phyloP scores from a whole-genome alignment of 1,140 invertebrate species.

The Paraescarpia echinospica region DNA sequence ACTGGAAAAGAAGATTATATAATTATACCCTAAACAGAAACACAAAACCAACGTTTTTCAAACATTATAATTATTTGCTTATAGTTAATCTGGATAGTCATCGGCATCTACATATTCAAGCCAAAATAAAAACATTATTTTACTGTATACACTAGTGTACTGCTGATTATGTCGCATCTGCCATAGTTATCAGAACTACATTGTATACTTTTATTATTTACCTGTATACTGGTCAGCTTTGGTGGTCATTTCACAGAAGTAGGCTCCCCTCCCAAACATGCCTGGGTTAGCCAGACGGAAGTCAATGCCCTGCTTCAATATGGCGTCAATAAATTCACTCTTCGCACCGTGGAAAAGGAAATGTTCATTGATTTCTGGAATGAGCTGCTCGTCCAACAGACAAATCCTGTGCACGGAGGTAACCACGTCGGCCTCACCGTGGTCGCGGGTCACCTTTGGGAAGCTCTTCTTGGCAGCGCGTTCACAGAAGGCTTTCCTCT shows the following conservation, averaged over 20 bases:
- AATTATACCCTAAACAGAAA: neutral
- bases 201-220: neutral
- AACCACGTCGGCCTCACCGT: neutral
- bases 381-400: neutral
- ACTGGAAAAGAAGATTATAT: neutral
- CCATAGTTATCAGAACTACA: neutral
- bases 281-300: neutral
- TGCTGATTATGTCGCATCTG: neutral
- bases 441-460: neutral
- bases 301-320: conserved; percentile 13
- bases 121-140: no score
- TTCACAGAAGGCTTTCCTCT: neutral
- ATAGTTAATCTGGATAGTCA: no score
- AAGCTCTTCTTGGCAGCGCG: neutral
- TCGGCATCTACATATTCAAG: no score
- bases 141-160: neutral
- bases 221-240: conserved; percentile 29
- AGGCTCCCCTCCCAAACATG: conserved; percentile 6
- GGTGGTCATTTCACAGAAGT: conserved; percentile 22
- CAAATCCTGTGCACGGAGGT: neutral
- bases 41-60: no score
- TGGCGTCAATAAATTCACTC: conserved; percentile 3
- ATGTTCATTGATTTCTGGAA: conserved; percentile 7
- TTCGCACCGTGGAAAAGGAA: conserved; percentile 8
- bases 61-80: no score